Evolutionary conservation across 2,888 invertebrate species (phyloP).

Genomic region (Hemaris fuciformis): DNA sequence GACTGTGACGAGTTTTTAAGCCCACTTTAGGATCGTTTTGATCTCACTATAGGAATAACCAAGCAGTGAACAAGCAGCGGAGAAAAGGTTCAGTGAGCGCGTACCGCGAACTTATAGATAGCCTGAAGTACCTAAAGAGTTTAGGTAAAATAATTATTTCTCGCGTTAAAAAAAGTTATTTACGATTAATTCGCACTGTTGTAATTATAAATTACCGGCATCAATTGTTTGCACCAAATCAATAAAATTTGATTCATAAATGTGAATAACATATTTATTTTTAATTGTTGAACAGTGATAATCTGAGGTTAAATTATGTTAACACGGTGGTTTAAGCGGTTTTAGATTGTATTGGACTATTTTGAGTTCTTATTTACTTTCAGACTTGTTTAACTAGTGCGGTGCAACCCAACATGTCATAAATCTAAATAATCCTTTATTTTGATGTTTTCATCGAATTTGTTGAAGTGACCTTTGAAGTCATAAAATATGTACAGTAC

Average conservation of each 20-base stretch:
- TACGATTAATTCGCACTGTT: background rate
- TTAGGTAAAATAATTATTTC: background rate
- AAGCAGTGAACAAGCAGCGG: conserved; percentile 56
- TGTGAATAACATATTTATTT: background rate
- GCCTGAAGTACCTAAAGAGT: background rate
- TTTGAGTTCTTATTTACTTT: background rate
- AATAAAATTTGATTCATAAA: background rate
- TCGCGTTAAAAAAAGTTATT: background rate
- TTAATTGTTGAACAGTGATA: background rate
- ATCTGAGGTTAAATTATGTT: background rate
- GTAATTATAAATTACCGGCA: background rate
- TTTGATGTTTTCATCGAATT: background rate
- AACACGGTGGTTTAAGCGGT: background rate
- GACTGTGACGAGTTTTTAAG: background rate
- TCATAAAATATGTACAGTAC: conserved; percentile 58
- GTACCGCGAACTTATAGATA: conserved; percentile 33
- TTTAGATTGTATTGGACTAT: background rate
- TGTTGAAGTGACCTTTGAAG: conserved; percentile 31
- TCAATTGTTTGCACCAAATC: background rate
- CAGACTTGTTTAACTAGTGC: background rate
- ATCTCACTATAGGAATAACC: conserved; percentile 66
- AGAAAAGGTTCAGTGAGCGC: conserved; percentile 55
- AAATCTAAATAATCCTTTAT: background rate
- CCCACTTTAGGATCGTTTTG: conserved; percentile 22
- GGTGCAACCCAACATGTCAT: background rate